Base-by-base conservation (phyloP, 2,888 invertebrate species). In the Torymus tubicola region DNA sequence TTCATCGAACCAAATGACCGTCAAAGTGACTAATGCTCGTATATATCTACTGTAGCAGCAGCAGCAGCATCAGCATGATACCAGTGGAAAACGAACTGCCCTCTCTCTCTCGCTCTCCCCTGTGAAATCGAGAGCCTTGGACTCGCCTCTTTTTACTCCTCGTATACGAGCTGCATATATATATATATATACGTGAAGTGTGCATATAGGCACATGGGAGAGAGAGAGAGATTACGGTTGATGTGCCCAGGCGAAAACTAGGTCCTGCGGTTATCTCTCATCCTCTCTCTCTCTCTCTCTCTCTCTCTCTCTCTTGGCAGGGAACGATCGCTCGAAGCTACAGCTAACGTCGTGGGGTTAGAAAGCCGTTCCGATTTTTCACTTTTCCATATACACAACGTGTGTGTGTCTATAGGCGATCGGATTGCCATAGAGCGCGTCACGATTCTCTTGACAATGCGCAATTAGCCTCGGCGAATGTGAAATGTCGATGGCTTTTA, bases 361-460 rank as follows among this genome's bases (percentile, higher is more conserved):
- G 74, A 74, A 74, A 74, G 73, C 72, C 53, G 24, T 18, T 53
- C 50, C 13, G 52, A 16, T 55, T 18, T 18, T 18, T 42, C 18
- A 31, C 61, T 61, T 52, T 71, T 71, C 52, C 52, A 31, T 31
- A 31, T 4, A 3, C 3, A 3, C 0, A 0, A 3, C 3, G 31
- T 31, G 31, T 31, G 31, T 31, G 31, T 5, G 31, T 21, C 21
- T 21, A 21, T 21, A 21, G 21, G 31, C 31, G 31, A 31, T 31
- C 31, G 31, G 31, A 31, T 31, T 31, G 31, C 31, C 5, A 31
- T 31, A 31, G 3, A 31, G 5, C 31, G 21, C 55, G 63, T 72
- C 72, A 64, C 73, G 73, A 73, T 64, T 74, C 58, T 74, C 58
- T 74, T 67, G 74, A 74, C 67, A 74, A 74, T 67, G 57, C 58